phyloP scores from a whole-genome alignment of 2,888 invertebrate genomes.

The Myathropa florea region DNA sequence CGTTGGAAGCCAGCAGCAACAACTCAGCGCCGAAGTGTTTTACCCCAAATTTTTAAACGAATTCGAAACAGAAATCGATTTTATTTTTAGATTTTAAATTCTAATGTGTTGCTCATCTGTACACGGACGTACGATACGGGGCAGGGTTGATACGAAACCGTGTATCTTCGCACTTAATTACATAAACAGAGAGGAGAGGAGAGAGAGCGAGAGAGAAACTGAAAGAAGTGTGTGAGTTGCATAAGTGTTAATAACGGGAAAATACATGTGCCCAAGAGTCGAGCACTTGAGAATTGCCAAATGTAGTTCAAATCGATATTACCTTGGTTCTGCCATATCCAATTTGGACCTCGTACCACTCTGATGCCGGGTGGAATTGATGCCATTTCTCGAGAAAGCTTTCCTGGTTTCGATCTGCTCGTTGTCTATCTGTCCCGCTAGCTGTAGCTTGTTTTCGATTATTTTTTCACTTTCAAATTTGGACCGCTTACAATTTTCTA shows the following conservation, averaged over 20 bases:
- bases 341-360: slow-evolving; percentile 90
- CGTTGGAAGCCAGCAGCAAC: neutral
- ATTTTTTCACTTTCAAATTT: slow-evolving; percentile 19
- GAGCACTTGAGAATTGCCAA: slow-evolving; percentile 5
- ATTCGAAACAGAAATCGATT: slow-evolving; percentile 39
- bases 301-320: slow-evolving; percentile 62
- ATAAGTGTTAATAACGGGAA: slow-evolving; percentile 17
- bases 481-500: slow-evolving; percentile 4
- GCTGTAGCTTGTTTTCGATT: neutral
- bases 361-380: slow-evolving; percentile 86
- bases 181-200: neutral
- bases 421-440: neutral
- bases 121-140: neutral
- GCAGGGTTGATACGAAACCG: slow-evolving; percentile 2
- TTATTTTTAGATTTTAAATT: slow-evolving; percentile 62
- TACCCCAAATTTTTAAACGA: slow-evolving; percentile 39
- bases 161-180: slow-evolving; percentile 23
- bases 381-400: slow-evolving; percentile 67
- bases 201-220: neutral
- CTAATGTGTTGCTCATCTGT: slow-evolving; percentile 12
- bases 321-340: slow-evolving; percentile 91
- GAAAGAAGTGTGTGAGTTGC: neutral
- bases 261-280: slow-evolving; percentile 1
- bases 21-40: neutral
- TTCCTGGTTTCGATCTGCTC: neutral